Conservation (phyloP, 2,888 invertebrate genomes). For the Hemicrepidius hirtus region DNA sequence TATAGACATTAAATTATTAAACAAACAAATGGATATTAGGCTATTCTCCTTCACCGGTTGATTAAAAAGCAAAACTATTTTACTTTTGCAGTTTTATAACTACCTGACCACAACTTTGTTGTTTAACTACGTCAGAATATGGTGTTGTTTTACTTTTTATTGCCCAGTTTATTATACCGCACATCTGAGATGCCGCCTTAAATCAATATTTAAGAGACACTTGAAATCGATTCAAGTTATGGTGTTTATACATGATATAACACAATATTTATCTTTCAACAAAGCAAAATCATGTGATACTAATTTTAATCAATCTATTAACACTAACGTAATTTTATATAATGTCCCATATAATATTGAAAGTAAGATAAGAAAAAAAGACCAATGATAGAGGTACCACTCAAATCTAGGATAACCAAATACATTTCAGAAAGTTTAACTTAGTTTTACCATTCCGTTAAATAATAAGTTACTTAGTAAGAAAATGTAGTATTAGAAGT, state of each 20-base stretch:
- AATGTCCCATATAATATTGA: too few species aligned
- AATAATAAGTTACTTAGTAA: too few species aligned
- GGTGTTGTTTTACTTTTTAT: conserved; percentile 3
- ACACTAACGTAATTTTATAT: neutral
- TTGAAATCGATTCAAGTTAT: too few species aligned
- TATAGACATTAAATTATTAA: too few species aligned
- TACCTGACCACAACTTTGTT: conserved; percentile 11
- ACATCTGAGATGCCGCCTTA: neutral
- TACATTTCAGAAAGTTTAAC: too few species aligned
- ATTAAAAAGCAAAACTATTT: neutral
- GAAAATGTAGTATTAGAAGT: too few species aligned
- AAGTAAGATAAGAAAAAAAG: too few species aligned
- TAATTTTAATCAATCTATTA: neutral
- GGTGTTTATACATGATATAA: too few species aligned
- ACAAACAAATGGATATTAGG: neutral
- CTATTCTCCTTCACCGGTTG: neutral
- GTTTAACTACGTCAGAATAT: conserved; percentile 20
- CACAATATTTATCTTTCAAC: neutral
- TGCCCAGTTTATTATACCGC: conserved; percentile 2
- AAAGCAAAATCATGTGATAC: neutral
- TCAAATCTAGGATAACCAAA: too few species aligned
- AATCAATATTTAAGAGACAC: too few species aligned
- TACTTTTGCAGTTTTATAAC: conserved; percentile 13
- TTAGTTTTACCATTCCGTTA: too few species aligned
- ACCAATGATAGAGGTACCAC: too few species aligned